Conservation (phyloP, 2,888 invertebrate species). For the Luperina nickerlii region DNA sequence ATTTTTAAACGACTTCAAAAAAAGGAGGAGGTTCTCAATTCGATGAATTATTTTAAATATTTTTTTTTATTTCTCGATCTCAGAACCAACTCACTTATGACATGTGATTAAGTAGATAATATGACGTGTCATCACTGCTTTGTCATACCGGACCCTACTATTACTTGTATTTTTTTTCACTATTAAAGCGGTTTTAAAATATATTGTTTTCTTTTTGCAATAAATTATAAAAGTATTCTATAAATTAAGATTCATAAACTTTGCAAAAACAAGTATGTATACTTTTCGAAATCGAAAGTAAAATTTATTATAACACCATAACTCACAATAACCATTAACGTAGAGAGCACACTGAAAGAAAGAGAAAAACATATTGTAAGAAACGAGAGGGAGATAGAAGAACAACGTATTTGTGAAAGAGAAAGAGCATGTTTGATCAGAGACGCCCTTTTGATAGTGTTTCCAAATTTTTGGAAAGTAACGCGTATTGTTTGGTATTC, state of each 20-base stretch:
- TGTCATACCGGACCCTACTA: too few relatives aligned
- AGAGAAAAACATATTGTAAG: slow-evolving; percentile 64
- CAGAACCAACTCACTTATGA: too few relatives aligned
- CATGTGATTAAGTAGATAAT: too few relatives aligned
- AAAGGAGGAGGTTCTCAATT: too few relatives aligned
- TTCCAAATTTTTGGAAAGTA: slow-evolving; percentile 90
- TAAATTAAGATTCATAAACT: background rate
- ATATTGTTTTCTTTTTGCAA: background rate
- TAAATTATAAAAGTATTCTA: background rate
- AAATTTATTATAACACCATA: slow-evolving; percentile 77
- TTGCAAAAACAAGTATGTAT: background rate
- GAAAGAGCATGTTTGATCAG: slow-evolving; percentile 82
- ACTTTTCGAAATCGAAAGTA: slow-evolving; percentile 46
- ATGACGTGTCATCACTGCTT: too few relatives aligned
- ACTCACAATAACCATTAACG: slow-evolving; percentile 79
- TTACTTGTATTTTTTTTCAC: background rate
- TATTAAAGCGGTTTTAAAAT: background rate
- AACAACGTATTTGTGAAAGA: slow-evolving; percentile 63
- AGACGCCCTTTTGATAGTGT: slow-evolving; percentile 89
- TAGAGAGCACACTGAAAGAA: slow-evolving; percentile 65
- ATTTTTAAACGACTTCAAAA: background rate
- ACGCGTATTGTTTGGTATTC: slow-evolving; percentile 82
- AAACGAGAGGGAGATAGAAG: slow-evolving; percentile 61
- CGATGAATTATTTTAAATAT: too few relatives aligned
- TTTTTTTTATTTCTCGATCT: background rate